A percentile compares a stretch with the other conserved stretches of the same genome.
phyloP scores from a whole-genome alignment of 2,888 invertebrate genomes.

The Ferdinandea cuprea region DNA sequence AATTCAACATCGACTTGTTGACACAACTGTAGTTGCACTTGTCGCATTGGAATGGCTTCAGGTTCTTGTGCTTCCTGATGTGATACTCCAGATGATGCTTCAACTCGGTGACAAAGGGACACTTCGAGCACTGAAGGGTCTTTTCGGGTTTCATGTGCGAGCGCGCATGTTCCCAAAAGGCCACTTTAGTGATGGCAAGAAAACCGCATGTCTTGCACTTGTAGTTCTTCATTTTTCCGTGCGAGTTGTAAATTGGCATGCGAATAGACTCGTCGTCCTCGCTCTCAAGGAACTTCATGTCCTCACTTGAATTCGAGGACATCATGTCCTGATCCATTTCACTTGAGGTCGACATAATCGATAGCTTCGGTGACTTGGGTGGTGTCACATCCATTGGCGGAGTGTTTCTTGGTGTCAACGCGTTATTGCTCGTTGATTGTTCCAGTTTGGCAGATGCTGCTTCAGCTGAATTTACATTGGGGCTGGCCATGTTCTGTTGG shows the following conservation, averaged over 20 bases:
- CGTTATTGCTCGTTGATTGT: slow-evolving; percentile 45
- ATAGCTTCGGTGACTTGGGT: slow-evolving; percentile 81
- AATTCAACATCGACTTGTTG: slow-evolving; percentile 99
- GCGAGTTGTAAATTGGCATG: slow-evolving; percentile 83
- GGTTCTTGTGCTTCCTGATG: slow-evolving; percentile 95
- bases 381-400: slow-evolving; percentile 83
- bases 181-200: slow-evolving; percentile 92
- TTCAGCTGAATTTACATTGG: slow-evolving; percentile 30
- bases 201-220: slow-evolving; percentile 96
- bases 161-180: slow-evolving; percentile 96
- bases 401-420: slow-evolving; percentile 80
- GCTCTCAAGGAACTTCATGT: slow-evolving; percentile 80
- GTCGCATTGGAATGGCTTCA: slow-evolving; percentile 97
- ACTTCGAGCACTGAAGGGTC: slow-evolving; percentile 93
- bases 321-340: slow-evolving; percentile 81
- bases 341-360: slow-evolving; percentile 53
- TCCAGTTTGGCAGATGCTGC: slow-evolving; percentile 75
- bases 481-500: slow-evolving; percentile 46
- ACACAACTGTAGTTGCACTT: slow-evolving; percentile 96
- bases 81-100: slow-evolving; percentile 99
- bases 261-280: slow-evolving; percentile 83
- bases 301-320: slow-evolving; percentile 82
- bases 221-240: slow-evolving; percentile 93
- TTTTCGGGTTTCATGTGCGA: slow-evolving; percentile 97
- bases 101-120: slow-evolving; percentile 98